These are phyloP conservation scores for Nasonia longicornis DNA, from an alignment of 1,140 invertebrate species.

Conservation along the genomic window DNA sequence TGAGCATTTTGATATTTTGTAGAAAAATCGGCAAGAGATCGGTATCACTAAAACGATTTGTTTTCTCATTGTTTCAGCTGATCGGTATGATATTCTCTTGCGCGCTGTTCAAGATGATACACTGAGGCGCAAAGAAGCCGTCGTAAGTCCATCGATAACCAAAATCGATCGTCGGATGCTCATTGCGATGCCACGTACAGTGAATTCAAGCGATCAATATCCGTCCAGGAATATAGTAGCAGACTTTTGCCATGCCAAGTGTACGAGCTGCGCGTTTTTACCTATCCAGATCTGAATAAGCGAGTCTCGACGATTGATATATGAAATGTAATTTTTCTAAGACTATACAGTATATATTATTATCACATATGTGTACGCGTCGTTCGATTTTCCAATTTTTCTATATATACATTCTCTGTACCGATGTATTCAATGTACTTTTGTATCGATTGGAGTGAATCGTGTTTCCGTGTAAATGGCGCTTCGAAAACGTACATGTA, in stretches of 20 bases:
- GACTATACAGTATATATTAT: too few relatives aligned
- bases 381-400: background rate
- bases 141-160: background rate
- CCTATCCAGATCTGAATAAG: background rate
- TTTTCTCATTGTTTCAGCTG: constrained; percentile 70
- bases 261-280: too few relatives aligned
- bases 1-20: constrained; percentile 58
- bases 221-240: background rate
- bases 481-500: background rate
- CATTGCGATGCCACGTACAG: background rate
- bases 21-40: too few relatives aligned
- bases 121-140: constrained; percentile 57
- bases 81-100: constrained; percentile 81
- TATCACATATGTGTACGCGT: background rate
- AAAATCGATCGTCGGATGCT: constrained; percentile 13
- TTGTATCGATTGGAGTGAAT: background rate
- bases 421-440: background rate
- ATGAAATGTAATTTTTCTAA: background rate
- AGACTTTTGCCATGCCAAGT: too few relatives aligned
- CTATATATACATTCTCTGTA: background rate
- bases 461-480: background rate
- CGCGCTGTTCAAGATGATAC: constrained; percentile 79
- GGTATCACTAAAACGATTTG: background rate
- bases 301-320: background rate
- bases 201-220: background rate